phyloP scores from a whole-genome alignment of 2,797 vertebrate species.

The Pelodytes ibericus region DNA sequence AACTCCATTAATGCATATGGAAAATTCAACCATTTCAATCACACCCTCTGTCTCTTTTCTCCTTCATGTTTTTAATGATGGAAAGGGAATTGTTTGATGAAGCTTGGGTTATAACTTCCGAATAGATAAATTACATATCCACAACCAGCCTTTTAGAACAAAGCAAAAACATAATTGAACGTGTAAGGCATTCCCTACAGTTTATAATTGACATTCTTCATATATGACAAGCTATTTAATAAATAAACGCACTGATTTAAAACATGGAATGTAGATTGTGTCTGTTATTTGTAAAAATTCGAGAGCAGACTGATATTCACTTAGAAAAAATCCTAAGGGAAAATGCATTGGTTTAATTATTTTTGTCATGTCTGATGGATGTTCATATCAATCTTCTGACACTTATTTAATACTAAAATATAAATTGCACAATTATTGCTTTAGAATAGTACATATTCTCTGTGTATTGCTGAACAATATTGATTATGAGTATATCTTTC shows the following conservation, averaged over 20 bases:
- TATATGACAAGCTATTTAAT: neutral
- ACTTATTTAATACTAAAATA: neutral
- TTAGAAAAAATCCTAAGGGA: constrained; percentile 2
- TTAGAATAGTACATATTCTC: neutral
- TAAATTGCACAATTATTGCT: neutral
- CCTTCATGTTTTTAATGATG: neutral
- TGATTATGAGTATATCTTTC: constrained; percentile 1
- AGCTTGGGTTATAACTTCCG: neutral
- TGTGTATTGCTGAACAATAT: neutral
- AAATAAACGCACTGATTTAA: neutral
- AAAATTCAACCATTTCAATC: neutral
- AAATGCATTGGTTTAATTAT: constrained; percentile 4
- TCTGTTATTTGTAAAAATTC: neutral
- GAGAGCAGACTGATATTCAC: constrained; percentile 1
- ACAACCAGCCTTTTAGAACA: neutral
- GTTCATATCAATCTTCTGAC: neutral
- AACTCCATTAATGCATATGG: neutral
- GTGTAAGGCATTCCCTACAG: neutral
- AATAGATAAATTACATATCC: neutral
- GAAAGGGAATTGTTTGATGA: neutral
- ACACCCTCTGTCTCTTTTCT: neutral
- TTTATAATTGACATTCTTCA: constrained; percentile 3
- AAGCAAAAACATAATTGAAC: constrained; percentile 9
- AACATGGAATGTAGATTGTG: neutral
- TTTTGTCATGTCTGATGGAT: constrained; percentile 8